Evolutionary conservation across 1,140 invertebrate genomes (phyloP), one percentile per base, ranked within the genome.

Genomic region (Hyles vespertilio): DNA sequence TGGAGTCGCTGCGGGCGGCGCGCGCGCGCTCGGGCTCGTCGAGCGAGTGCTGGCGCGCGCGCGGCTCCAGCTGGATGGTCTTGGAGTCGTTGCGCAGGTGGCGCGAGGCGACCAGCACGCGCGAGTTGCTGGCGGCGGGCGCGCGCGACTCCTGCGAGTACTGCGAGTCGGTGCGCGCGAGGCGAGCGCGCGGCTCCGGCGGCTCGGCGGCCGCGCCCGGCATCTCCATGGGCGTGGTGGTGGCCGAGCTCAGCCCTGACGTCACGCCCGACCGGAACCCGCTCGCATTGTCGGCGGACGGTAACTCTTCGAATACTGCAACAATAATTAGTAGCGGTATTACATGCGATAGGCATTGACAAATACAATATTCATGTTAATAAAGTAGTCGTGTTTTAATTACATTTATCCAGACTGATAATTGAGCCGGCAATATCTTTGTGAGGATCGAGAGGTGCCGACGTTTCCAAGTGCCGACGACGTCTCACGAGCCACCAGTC

Each of bases 401-500:
- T 84, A 96, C 95, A 78, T 92, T 96, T 96, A 85, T 97, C 95
- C 65, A 97, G 91, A 71, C 95, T 96, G 67, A 96, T 96, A 58
- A 97, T 96, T 44, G 96, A 97, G 32, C 94, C 95, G 48, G 91
- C 89, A 46, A 96, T 93, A 52, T 96, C 92, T 81, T 96, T 95
- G 65, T 93, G 94, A 9, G 94, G 93, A 57, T 94, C 94, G 10
- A 96, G 87, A 5, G 93, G 92, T 59, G 93, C 91, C 65, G 91
- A 91, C 56, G 95, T 93, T 70, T 96, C 94, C 22, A 95, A 87
- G 67, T 95, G 92, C 75, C 92, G 93, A 74, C 94, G 92, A 72
- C 94, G 91, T 56, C 96, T 92, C 11, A 98, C 93, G 7, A 96
- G 84, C 93, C 96, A 95, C 95, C 96, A 98, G 76, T 98, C 96